A percentile compares a stretch with the other conserved stretches of the same genome.
Conservation (phyloP, 2,797 vertebrate genomes). For the Gephyroberyx darwinii region DNA sequence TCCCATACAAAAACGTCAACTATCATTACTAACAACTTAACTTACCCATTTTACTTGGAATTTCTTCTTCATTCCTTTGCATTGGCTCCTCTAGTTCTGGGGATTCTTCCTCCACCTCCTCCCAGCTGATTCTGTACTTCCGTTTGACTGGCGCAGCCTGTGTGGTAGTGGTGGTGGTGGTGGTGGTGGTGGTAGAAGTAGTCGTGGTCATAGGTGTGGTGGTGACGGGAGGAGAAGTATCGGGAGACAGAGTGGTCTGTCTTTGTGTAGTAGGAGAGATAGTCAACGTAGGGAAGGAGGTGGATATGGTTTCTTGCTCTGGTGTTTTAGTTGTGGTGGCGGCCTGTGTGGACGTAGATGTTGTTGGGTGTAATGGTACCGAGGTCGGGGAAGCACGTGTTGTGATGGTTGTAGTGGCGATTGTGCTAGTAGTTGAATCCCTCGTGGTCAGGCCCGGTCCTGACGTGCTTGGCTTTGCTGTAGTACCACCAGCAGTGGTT, state of each 20-base stretch:
- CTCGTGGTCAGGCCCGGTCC: conserved; percentile 18
- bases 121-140: conserved; percentile 77
- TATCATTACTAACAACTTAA: not conserved
- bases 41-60: conserved; percentile 66
- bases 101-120: conserved; percentile 55
- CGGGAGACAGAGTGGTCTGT: conserved; percentile 15
- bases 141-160: conserved; percentile 44
- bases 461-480: conserved; percentile 9
- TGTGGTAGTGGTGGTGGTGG: conserved; percentile 5
- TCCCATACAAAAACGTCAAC: not conserved
- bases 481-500: conserved; percentile 19
- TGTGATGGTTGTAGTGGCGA: conserved; percentile 16
- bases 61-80: conserved; percentile 59
- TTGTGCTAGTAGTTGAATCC: conserved; percentile 20
- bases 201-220: conserved; percentile 29
- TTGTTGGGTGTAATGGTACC: not conserved
- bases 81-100: conserved; percentile 44
- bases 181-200: not conserved
- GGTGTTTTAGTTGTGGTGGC: conserved; percentile 25
- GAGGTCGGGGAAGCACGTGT: no score
- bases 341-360: conserved; percentile 34
- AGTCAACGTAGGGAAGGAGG: conserved; percentile 9
- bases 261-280: conserved; percentile 44
- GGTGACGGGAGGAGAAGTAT: conserved; percentile 25
- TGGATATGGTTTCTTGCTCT: conserved; percentile 25